A percentile compares a stretch with the other conserved stretches of the same genome.
phyloP scores from a whole-genome alignment of 1,140 invertebrate genomes.

The Panulirus ornatus region DNA sequence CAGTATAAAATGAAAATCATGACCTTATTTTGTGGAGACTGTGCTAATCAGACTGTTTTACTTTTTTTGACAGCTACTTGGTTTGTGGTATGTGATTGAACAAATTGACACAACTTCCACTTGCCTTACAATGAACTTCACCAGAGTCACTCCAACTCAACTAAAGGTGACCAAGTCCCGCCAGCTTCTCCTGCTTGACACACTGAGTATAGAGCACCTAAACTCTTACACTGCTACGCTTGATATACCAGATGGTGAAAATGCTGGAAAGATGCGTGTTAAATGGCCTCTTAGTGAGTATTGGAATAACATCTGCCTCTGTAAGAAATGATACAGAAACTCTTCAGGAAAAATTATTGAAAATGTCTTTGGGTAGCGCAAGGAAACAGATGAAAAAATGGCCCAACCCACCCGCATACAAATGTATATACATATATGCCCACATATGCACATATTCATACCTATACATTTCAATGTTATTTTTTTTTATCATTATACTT shows the following conservation, averaged over 20 bases:
- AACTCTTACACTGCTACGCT: conserved; percentile 87
- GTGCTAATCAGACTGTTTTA: too few species aligned
- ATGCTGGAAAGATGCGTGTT: conserved; percentile 85
- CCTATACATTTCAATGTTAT: too few species aligned
- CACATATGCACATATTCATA: too few species aligned
- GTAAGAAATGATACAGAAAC: too few species aligned
- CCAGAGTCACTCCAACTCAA: conserved; percentile 81
- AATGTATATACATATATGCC: too few species aligned
- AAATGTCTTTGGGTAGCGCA: too few species aligned
- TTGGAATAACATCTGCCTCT: not conserved
- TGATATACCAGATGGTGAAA: conserved; percentile 83
- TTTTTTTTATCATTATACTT: too few species aligned
- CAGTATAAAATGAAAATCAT: too few species aligned
- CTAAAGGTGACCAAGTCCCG: conserved; percentile 86
- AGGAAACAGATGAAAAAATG: too few species aligned
- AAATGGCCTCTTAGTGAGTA: conserved; percentile 87
- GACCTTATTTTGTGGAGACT: too few species aligned
- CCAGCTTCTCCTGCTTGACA: conserved; percentile 82
- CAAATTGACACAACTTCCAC: conserved; percentile 89
- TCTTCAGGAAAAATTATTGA: too few species aligned
- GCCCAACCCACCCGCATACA: too few species aligned
- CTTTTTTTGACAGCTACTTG: conserved; percentile 83
- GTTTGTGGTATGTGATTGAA: conserved; percentile 89
- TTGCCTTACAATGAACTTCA: conserved; percentile 89
- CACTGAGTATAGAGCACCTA: conserved; percentile 84